Conservation (phyloP, 2,888 invertebrate species). For the Platycnemis pennipes region DNA sequence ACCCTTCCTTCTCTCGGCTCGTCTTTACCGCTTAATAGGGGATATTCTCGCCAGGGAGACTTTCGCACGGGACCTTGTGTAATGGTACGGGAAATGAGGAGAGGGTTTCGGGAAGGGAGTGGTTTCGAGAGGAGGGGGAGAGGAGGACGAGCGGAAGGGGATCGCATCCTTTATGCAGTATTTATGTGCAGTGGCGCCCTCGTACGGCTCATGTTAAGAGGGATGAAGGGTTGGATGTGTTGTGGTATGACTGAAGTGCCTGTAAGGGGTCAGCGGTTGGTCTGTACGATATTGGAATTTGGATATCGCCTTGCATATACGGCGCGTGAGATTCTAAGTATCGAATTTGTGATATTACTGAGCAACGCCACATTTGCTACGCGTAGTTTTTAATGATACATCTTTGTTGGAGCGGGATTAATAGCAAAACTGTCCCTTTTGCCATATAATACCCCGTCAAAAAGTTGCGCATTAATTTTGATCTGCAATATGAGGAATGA, state of each 20-base stretch:
- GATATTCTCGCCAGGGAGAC: conserved; percentile 38
- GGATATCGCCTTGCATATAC: no score
- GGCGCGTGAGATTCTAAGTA: no score
- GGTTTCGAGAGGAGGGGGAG: neutral
- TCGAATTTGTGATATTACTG: no score
- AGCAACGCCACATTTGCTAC: no score
- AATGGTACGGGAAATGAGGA: neutral
- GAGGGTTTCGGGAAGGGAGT: neutral
- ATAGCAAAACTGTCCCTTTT: no score
- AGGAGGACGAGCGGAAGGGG: neutral
- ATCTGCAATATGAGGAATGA: no score
- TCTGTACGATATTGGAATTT: no score
- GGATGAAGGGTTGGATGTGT: neutral
- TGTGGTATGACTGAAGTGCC: neutral
- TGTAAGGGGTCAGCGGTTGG: neutral
- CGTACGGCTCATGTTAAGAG: neutral
- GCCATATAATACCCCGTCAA: no score
- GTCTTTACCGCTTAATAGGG: conserved; percentile 7
- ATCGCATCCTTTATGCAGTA: neutral
- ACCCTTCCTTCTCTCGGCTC: neutral
- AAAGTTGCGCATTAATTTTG: no score
- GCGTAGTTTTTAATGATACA: no score
- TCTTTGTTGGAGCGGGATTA: no score
- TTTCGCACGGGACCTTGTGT: conserved; percentile 6
- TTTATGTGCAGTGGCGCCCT: neutral